A percentile compares a stretch with the other conserved stretches of the same genome.
phyloP scores from a whole-genome alignment of 2,113 vertebrate species.

The Aplodontia rufa region DNA sequence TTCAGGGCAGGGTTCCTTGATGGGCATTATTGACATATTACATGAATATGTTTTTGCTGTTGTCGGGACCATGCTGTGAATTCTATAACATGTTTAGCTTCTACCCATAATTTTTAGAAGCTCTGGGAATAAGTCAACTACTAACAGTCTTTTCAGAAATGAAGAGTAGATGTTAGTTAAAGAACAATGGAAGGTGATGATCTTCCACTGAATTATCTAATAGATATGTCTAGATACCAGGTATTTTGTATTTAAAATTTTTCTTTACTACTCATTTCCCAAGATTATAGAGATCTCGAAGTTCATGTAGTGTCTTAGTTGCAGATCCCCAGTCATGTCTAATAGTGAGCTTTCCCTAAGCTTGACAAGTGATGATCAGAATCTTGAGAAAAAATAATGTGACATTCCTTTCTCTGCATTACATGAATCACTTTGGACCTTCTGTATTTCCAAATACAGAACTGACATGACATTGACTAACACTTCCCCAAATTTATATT shows the following conservation, averaged over 20 bases:
- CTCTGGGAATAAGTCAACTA: not conserved
- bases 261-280: not conserved
- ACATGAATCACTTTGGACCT: not conserved
- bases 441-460: not conserved
- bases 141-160: not conserved
- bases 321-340: not conserved
- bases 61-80: not conserved
- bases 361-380: not conserved
- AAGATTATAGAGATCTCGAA: not conserved
- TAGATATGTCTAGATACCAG: not conserved
- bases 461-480: not conserved
- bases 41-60: not conserved
- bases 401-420: not conserved
- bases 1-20: not conserved
- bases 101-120: not conserved
- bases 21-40: not conserved
- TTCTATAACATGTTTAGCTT: not conserved
- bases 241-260: not conserved
- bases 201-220: not conserved
- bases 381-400: not conserved
- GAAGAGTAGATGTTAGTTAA: not conserved
- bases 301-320: not conserved
- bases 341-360: not conserved
- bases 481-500: not conserved
- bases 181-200: not conserved